Conservation (phyloP, 2,113 vertebrate genomes). For the Potamarius usumacintae region DNA sequence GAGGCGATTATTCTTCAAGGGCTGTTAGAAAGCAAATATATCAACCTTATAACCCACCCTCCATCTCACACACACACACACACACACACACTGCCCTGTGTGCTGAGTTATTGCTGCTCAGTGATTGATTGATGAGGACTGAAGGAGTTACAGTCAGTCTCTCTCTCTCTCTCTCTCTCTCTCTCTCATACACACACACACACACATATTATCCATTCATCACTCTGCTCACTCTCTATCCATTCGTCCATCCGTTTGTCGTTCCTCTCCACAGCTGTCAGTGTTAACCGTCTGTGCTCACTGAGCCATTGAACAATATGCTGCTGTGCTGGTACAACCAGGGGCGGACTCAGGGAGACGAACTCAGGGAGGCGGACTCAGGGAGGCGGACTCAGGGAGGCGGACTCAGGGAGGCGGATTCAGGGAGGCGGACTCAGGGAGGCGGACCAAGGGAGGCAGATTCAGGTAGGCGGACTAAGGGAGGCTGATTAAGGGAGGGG, state of each 20-base stretch:
- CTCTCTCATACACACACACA: constrained; percentile 16
- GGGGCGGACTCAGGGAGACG: too few relatives aligned
- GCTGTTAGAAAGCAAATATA: constrained; percentile 27
- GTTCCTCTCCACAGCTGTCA: not conserved
- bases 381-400: too few relatives aligned
- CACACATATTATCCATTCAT: constrained; percentile 27
- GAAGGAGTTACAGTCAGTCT: constrained; percentile 34
- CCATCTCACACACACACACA: not conserved
- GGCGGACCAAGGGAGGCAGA: too few relatives aligned
- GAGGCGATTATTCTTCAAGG: constrained; percentile 17
- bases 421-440: too few relatives aligned
- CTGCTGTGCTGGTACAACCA: not conserved
- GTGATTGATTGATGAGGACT: constrained; percentile 48
- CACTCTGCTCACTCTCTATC: constrained; percentile 12
- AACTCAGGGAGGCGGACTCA: too few relatives aligned
- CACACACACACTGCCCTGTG: constrained; percentile 10
- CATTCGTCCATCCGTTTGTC: not conserved
- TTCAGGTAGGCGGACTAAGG: too few relatives aligned
- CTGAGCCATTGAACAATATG: not conserved
- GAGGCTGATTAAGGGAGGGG: too few relatives aligned
- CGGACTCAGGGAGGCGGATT: too few relatives aligned
- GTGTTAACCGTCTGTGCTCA: not conserved
- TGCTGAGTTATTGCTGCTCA: constrained; percentile 52
- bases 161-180: not conserved
- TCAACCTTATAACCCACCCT: constrained; percentile 14